phyloP scores from a whole-genome alignment of 2,113 vertebrate genomes.

The Onychostoma macrolepis region DNA sequence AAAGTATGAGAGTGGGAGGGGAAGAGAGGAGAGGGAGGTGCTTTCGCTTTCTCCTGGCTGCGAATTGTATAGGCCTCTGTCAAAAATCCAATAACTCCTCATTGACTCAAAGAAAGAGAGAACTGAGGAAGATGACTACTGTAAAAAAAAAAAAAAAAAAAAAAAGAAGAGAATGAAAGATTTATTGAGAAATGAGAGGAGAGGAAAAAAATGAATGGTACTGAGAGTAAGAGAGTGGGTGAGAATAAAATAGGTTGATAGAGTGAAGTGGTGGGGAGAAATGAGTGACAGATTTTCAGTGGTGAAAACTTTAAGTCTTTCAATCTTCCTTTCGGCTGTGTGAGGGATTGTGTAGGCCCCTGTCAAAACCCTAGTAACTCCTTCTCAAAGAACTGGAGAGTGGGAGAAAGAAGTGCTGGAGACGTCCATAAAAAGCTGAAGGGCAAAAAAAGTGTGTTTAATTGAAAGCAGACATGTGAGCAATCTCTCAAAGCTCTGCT shows the following conservation, averaged over 20 bases:
- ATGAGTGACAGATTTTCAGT: slow-evolving; percentile 47
- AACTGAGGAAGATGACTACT: slow-evolving; percentile 25
- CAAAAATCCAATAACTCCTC: slow-evolving; percentile 34
- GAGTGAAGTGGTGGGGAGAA: slow-evolving; percentile 32
- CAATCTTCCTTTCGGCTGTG: slow-evolving; percentile 36
- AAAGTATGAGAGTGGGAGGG: neutral
- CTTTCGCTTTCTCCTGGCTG: neutral
- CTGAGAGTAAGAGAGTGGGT: slow-evolving; percentile 41
- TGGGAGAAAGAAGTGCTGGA: slow-evolving; percentile 11
- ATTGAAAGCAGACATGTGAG: slow-evolving; percentile 24
- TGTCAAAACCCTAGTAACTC: slow-evolving; percentile 34
- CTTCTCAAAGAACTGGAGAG: slow-evolving; percentile 34
- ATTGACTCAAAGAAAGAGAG: slow-evolving; percentile 28
- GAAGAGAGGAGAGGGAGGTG: neutral
- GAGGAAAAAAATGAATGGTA: neutral
- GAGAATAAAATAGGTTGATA: neutral
- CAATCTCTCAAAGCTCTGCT: slow-evolving; percentile 11
- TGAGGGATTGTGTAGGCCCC: slow-evolving; percentile 34
- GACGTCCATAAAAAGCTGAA: neutral
- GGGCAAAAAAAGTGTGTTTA: slow-evolving; percentile 18
- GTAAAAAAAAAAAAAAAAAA: slow-evolving; percentile 19
- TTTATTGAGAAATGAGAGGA: slow-evolving; percentile 21
- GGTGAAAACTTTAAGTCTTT: slow-evolving; percentile 39
- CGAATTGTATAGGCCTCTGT: slow-evolving; percentile 3
- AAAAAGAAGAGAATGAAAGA: slow-evolving; percentile 10